A percentile compares a stretch with the other conserved stretches of the same genome.
Conservation (phyloP, 2,888 invertebrate species). For the Philereme transversata region DNA sequence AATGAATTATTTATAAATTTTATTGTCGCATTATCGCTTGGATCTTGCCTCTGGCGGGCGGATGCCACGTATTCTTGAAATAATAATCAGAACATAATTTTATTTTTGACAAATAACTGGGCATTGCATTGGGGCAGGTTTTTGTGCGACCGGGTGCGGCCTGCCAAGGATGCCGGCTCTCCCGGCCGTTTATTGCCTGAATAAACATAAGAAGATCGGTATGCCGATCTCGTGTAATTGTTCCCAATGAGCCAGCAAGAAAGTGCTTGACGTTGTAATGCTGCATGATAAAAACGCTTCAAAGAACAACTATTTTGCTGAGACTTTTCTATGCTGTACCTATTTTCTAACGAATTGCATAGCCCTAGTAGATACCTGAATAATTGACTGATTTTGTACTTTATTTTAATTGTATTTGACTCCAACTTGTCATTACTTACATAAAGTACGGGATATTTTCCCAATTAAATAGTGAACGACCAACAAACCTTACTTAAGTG, state of each 20-base stretch:
- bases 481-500: too few relatives aligned
- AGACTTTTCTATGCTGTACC: neutral
- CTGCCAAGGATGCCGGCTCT: conserved; percentile 51
- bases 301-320: conserved; percentile 2
- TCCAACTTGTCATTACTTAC: too few relatives aligned
- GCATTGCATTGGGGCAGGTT: conserved; percentile 57
- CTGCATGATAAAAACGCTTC: conserved; percentile 7
- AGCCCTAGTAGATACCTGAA: neutral
- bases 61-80: conserved; percentile 65
- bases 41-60: conserved; percentile 59
- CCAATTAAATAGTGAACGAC: too few relatives aligned
- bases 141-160: conserved; percentile 55
- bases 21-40: conserved; percentile 81
- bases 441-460: too few relatives aligned
- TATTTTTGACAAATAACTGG: conserved; percentile 82
- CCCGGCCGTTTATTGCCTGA: conserved; percentile 47
- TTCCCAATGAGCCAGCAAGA: conserved; percentile 39
- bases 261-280: conserved; percentile 21
- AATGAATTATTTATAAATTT: conserved; percentile 82
- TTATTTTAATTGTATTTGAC: neutral
- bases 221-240: conserved; percentile 60
- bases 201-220: conserved; percentile 59
- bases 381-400: neutral
- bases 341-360: neutral
- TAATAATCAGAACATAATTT: conserved; percentile 80